Base-by-base conservation (phyloP, 2,888 invertebrate genomes). In the Limnephilus lunatus region DNA sequence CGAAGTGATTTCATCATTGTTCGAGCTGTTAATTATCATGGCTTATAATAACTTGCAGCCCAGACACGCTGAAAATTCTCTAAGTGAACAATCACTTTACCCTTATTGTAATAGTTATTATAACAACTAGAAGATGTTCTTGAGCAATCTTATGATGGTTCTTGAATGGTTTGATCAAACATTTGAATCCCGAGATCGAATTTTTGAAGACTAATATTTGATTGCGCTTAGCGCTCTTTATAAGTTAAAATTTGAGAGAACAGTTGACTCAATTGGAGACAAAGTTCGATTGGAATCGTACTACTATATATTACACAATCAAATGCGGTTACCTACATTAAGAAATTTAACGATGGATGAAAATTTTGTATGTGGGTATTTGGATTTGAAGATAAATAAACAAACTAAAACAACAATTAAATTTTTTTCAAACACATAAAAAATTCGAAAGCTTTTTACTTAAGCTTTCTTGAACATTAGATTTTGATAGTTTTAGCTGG, bases 1-100 rank as follows among this genome's bases (percentile, higher is more conserved):
- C 12, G 81, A 81, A 85, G 53, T 88, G 11, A 88, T 88, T 88
- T 68, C 31, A 88, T 88, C 68, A 3, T 53, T 31, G 30, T 14
- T 53, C 15, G 53, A 15, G 53, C 25, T 68, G 53, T 68, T 68
- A 68, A 68, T 68, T 19, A 19, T 68, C 53, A 68, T 68, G 53
- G 53, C 53, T 68, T 68, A 68, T 25, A 68, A 68, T 68, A 68
- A 68, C 4, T 68, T 68, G 53, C 19, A 15, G 53, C 53, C 53
- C 53, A 68, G 19, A 7, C 53, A 53, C 53, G 3, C 19, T 2
- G 14, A 7, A 25, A 68, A 68, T 68, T 68, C 19, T 25, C 53
- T 68, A 68, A 19, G 53, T 68, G 53, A 68, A 68, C 53, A 68
- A 68, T 68, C 53, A 68, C 53, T 68, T 68, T 19, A 25, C 53